These are phyloP conservation scores for Scaptomyza polygonia DNA, from an alignment of 2,888 invertebrate species.

Conservation along the genomic window DNA sequence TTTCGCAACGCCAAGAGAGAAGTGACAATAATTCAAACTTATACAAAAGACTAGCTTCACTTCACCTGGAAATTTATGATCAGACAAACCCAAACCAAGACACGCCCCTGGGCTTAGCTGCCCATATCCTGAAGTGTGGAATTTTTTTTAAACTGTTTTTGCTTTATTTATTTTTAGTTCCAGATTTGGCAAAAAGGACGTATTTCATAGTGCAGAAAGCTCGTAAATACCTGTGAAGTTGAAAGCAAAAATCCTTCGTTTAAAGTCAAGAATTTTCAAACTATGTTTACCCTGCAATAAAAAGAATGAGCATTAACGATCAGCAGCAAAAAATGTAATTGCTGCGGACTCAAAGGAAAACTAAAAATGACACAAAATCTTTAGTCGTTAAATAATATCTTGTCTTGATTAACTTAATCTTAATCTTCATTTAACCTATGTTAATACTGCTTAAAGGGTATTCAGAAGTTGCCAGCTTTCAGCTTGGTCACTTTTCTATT, in stretches of 20 bases:
- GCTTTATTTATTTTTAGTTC: conserved; percentile 20
- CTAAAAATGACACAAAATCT: no score
- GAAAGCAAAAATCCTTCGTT: conserved; percentile 47
- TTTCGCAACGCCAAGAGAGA: conserved; percentile 33
- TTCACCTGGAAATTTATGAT: conserved; percentile 74
- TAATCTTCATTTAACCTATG: fast-evolving
- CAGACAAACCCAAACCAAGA: conserved; percentile 15
- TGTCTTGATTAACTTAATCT: neutral
- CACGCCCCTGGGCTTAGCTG: conserved; percentile 23
- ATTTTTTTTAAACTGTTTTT: conserved; percentile 23
- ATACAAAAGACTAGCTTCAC: conserved; percentile 63
- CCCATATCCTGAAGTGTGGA: conserved; percentile 11
- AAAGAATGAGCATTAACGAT: neutral
- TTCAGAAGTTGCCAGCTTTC: neutral
- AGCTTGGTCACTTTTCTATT: neutral
- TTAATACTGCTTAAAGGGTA: neutral
- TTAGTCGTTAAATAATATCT: no score
- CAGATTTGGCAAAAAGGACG: conserved; percentile 43
- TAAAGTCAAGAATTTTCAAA: conserved; percentile 37
- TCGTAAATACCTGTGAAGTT: conserved; percentile 65
- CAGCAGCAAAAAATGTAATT: no score
- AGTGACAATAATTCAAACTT: conserved; percentile 74
- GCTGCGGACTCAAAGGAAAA: no score
- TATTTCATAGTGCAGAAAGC: conserved; percentile 65
- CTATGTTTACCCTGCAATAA: conserved; percentile 18